Evolutionary conservation across 2,797 vertebrate genomes (phyloP), one percentile per base, ranked within the genome.

Genomic region (Muscicapa striata): DNA sequence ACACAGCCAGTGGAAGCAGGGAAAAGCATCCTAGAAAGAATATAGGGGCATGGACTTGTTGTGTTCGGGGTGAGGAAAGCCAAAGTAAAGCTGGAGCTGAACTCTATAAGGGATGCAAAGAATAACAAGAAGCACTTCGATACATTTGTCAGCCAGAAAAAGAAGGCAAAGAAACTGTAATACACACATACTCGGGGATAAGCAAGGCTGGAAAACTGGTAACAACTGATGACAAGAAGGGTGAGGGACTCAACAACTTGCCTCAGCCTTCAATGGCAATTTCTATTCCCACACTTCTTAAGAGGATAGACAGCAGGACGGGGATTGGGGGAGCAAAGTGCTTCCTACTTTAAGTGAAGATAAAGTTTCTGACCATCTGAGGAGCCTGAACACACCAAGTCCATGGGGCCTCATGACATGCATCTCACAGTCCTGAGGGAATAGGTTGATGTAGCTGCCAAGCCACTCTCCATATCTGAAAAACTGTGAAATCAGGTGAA

Each of bases 1-100:
- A n/a, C 36, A 43, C 0, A 58, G 45, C 20, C 24, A 46, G 24
- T 15, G 8, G 46, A 66, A 51, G n/a, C 11, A 52, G 13, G 29
- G 29, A 45, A 21, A 80, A 40, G 24, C 34, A 59, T 66, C 11
- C 46, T 22, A 30, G 30, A n/a, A 80, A 52, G 38, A 40, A n/a
- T 52, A 66, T 6, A 68, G 0, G 0, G 34, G 21, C 6, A 13
- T 15, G 34, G 16, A 23, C 20, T 5, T 16, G 4, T 48, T 64
- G 16, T 26, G 17, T 24, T 46, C 26, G 5, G 20, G 14, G 29
- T 9, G 11, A 73, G 17, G 29, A 66, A 66, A 45, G 14, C 11
- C 24, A 26, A 67, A 46, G 30, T 1, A 3, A 75, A 38, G 27
- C 54, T 19, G 22, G 8, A 58, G 8, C 29, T 59, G 17, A 73